A percentile compares a stretch with the other conserved stretches of the same genome.
Conservation (phyloP, 1,140 invertebrate genomes). For the Teleogryllus occipitalis region DNA sequence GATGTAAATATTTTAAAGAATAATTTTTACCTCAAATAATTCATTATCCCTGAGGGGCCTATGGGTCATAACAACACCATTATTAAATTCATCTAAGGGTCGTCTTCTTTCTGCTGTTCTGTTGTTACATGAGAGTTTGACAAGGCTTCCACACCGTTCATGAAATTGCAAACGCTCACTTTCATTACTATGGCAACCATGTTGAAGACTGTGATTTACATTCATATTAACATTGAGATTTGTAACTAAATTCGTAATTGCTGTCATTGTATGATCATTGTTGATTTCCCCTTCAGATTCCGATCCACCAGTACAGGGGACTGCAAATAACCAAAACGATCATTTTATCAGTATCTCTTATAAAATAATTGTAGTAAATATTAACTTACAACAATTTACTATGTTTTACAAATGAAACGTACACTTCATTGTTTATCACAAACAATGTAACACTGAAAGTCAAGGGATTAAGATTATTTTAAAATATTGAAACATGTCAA, state of each 20-base stretch:
- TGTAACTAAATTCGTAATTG: slow-evolving; percentile 31
- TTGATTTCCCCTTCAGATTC: slow-evolving; percentile 20
- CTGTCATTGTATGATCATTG: slow-evolving; percentile 18
- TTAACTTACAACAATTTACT: not conserved
- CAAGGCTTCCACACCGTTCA: slow-evolving; percentile 74
- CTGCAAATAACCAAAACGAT: not conserved
- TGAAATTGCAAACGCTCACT: slow-evolving; percentile 76
- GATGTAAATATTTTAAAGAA: not conserved
- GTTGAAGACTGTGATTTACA: slow-evolving; percentile 24
- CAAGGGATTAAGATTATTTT: too few species aligned
- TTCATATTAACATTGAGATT: slow-evolving; percentile 42
- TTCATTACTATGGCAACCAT: not conserved
- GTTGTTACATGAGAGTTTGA: slow-evolving; percentile 77
- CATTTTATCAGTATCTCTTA: not conserved
- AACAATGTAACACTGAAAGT: too few species aligned
- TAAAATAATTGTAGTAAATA: not conserved
- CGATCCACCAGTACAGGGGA: slow-evolving; percentile 7
- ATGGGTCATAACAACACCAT: slow-evolving; percentile 87
- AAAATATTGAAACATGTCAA: too few species aligned
- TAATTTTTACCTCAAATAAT: slow-evolving; percentile 70
- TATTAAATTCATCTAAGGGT: slow-evolving; percentile 90
- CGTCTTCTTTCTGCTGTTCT: slow-evolving; percentile 76
- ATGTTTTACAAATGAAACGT: too few species aligned
- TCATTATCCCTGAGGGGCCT: slow-evolving; percentile 78
- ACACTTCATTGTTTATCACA: too few species aligned